Evolutionary conservation across 2,797 vertebrate genomes (phyloP), one percentile per base, ranked within the genome.

Genomic region (Brachyrhaphis roseni): DNA sequence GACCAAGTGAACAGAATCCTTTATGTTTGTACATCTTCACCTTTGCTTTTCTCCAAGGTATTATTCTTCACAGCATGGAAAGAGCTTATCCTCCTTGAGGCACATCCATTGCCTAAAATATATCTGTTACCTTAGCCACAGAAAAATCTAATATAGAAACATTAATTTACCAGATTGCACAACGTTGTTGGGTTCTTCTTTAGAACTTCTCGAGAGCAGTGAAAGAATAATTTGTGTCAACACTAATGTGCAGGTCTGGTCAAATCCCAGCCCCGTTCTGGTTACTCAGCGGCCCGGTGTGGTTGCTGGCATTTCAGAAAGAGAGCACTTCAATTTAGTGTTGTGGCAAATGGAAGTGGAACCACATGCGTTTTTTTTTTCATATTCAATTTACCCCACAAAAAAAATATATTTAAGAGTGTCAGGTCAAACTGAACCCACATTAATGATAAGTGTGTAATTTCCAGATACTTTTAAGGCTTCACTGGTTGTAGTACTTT

Each of bases 161-260:
- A 13, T 23, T 43, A 39, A 18, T 78, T 46, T 55, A 47, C 36
- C n/a, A n/a, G 28, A 46, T 47, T 68, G 4, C 57, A 75, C 73
- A 79, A 80, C 28, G 70, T 39, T 57, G 74, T 59, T 31, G 36
- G 72, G 78, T 79, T 78, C 46, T 81, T 59, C 77, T 39, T 43
- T 76, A 78, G 75, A 47, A n/a, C 16, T 43, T n/a, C 75, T 81
- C 0, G 2, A 77, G 41, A 74, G 89, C 78, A 66, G 23, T 77
- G 72, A 87, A 86, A 83, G 76, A 89, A 86, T 76, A 76, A 83
- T 82, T 81, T 70, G 82, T 79, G 84, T 86, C 88, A 82, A 82
- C 82, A 82, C 41, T 79, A 82, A 73, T 26, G 47, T 82, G 86
- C 84, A 84, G 87, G 87, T 91, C 88, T 90, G 90, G 84, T 92